phyloP scores from a whole-genome alignment of 2,888 invertebrate genomes.

The Netelia melanura region DNA sequence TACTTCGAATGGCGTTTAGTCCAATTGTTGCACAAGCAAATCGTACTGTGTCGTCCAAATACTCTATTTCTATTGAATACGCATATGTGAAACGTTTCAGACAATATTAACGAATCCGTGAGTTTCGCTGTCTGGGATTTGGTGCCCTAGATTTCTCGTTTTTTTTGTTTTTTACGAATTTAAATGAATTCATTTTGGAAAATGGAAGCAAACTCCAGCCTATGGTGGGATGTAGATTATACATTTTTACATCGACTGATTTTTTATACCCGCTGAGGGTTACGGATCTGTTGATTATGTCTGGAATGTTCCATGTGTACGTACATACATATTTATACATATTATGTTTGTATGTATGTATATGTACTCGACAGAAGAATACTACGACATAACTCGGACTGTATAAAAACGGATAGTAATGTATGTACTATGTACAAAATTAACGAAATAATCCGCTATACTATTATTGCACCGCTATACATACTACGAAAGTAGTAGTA shows the following conservation, averaged over 20 bases:
- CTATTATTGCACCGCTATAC: slow-evolving; percentile 21
- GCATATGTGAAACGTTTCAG: neutral
- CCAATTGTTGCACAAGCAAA: slow-evolving; percentile 46
- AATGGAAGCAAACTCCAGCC: no score
- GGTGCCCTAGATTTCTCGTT: no score
- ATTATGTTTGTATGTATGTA: neutral
- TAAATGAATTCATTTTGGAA: no score
- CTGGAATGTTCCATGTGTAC: no score
- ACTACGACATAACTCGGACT: slow-evolving; percentile 55
- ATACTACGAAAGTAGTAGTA: slow-evolving; percentile 28
- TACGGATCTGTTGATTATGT: no score
- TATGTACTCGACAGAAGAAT: slow-evolving; percentile 23
- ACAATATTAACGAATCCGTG: no score
- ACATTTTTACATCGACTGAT: no score
- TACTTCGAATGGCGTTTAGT: slow-evolving; percentile 54
- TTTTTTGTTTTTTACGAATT: no score
- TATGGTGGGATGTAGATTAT: no score
- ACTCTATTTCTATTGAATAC: slow-evolving; percentile 57
- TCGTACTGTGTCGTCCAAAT: slow-evolving; percentile 49
- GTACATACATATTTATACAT: no score
- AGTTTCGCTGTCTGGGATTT: no score
- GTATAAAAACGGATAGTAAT: slow-evolving; percentile 70
- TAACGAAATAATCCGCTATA: slow-evolving; percentile 65
- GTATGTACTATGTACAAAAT: slow-evolving; percentile 83
- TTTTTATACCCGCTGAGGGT: no score